Evolutionary conservation across 2,113 vertebrate genomes (phyloP), one percentile per base, ranked within the genome.

Genomic region (Hippocampus comes): DNA sequence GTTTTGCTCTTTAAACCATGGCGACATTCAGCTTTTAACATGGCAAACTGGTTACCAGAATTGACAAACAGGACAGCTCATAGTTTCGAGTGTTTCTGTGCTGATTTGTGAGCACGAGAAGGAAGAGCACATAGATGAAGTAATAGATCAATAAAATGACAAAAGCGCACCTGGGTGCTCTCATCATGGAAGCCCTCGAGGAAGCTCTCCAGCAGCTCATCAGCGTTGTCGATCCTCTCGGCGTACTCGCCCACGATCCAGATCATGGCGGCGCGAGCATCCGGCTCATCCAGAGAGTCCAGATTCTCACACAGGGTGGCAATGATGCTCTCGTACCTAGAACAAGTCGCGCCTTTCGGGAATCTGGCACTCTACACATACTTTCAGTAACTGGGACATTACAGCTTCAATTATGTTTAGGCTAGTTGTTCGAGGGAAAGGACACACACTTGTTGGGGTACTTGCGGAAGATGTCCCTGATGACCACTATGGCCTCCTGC

Each of bases 241-340:
- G 97, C 97, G 3, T 99, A 99, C 79, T 99, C 97, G 0, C 97
- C 97, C 75, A 99, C 97, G n/a, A 99, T 99, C 97, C 97, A 99
- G 86, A 99, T 99, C 97, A 99, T 99, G 79, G 97, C 97, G 25
- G 96, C 97, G 17, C 97, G 95, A 14, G 97, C 96, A 2, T 99
- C 97, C 0, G 97, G 97, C 72, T 99, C 97, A 68, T 99, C 97
- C 87, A 99, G 89, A 0, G 97, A 99, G 89, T 99, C 97, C 23
- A 99, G 92, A 81, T 99, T 99, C 88, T 99, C 97, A 34, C 97
- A 99, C 17, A 99, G 89, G 0, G 97, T 99, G 71, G 97, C 97
- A 38, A 99, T 99, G 88, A 99, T 99, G 88, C 97, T 99, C 85
- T 99, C 96, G 25, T 99, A 99, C 88, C 97, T 99, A 81, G 10